Conservation (phyloP, 2,113 vertebrate species). For the Bambusicola thoracicus region DNA sequence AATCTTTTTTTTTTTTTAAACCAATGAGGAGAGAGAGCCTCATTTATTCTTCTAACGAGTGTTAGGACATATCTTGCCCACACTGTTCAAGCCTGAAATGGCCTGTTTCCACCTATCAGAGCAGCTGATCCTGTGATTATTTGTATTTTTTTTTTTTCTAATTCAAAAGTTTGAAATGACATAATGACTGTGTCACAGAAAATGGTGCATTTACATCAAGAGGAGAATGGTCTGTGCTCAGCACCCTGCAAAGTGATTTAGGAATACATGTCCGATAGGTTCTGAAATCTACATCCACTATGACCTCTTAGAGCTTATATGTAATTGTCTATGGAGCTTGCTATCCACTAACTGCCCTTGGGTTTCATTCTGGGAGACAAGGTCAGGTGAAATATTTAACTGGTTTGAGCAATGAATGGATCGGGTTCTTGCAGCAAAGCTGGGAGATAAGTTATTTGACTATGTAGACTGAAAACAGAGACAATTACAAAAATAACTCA, state of each 20-base stretch:
- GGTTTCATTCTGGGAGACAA: neutral
- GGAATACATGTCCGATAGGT: fast-evolving
- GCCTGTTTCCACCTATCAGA: neutral
- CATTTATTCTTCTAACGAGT: neutral
- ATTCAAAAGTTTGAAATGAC: neutral
- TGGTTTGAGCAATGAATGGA: neutral
- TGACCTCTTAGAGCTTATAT: neutral
- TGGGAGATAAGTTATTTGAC: neutral
- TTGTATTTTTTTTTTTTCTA: neutral
- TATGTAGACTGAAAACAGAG: neutral
- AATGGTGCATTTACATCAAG: neutral
- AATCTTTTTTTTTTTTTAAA: neutral
- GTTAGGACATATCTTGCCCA: neutral
- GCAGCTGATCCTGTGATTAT: neutral
- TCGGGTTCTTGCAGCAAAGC: neutral
- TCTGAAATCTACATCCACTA: neutral
- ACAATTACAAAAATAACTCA: neutral
- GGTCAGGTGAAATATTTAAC: neutral
- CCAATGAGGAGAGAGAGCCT: neutral
- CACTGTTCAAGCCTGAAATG: neutral
- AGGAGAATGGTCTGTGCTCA: neutral
- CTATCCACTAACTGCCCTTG: neutral
- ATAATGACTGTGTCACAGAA: fast-evolving
- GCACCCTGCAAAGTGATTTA: neutral
- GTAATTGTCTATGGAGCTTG: neutral